Conservation (phyloP, 2,888 invertebrate species). For the Tenthredo scrophulariae region DNA sequence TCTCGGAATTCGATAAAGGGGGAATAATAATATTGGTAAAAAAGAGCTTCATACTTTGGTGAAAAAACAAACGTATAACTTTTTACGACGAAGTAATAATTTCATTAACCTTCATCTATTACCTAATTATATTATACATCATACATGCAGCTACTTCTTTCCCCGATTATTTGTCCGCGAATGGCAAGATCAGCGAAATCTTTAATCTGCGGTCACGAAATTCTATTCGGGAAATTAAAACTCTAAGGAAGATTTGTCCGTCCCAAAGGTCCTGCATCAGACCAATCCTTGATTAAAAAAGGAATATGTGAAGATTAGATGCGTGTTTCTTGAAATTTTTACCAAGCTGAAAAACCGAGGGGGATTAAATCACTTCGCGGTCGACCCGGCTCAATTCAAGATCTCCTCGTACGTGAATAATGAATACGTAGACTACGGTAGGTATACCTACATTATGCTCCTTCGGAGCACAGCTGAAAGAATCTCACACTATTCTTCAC, state of each 20-base stretch:
- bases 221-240: not conserved
- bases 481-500: not conserved
- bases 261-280: not conserved
- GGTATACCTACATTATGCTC: not conserved
- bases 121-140: too few species aligned
- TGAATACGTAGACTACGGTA: not conserved
- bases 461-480: not conserved
- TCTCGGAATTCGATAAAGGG: not conserved
- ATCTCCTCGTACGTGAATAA: conserved; percentile 29
- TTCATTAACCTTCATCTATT: not conserved
- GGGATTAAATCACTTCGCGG: not conserved
- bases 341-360: not conserved
- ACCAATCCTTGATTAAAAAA: conserved; percentile 19
- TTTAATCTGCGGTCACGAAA: conserved; percentile 10
- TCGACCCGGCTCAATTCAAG: conserved; percentile 5
- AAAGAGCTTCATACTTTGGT: too few species aligned
- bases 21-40: not conserved
- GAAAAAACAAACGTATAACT: not conserved
- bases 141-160: not conserved
- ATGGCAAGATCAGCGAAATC: conserved; percentile 7
- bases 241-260: not conserved
- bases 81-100: not conserved
- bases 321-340: not conserved
- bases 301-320: not conserved
- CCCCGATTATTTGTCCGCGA: conserved; percentile 24